These are phyloP conservation scores for Petrocephalus sullivani DNA, from an alignment of 2,797 vertebrate genomes.

Conservation along the genomic window DNA sequence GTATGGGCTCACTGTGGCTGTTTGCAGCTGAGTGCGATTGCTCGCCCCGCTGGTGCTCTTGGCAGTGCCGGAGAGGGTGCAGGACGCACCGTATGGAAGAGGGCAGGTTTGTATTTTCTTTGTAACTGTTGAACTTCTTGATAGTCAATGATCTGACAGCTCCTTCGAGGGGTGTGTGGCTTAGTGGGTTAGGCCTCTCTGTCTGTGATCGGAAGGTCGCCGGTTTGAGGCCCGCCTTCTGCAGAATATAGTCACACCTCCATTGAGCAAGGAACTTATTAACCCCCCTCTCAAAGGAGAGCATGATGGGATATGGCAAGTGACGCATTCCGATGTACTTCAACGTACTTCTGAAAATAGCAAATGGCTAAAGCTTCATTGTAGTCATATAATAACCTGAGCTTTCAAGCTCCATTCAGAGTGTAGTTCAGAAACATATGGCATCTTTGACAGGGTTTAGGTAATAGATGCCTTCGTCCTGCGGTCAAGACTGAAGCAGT, in stretches of 20 bases:
- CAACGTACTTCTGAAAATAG: background rate
- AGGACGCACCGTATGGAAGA: background rate
- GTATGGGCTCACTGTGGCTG: background rate
- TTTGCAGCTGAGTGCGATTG: background rate
- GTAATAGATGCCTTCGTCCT: conserved; percentile 21
- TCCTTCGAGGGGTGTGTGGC: too few species aligned
- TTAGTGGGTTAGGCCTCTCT: too few species aligned
- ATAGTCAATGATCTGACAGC: too few species aligned
- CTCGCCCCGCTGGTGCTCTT: background rate
- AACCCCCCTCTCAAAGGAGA: background rate
- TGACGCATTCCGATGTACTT: background rate
- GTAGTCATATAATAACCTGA: background rate
- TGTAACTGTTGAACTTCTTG: too few species aligned
- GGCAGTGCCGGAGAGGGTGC: background rate
- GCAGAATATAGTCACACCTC: too few species aligned
- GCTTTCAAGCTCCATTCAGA: background rate
- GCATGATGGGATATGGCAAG: background rate
- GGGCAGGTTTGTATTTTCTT: background rate
- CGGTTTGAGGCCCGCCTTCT: too few species aligned
- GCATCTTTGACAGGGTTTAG: conserved; percentile 31
- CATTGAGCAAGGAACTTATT: too few species aligned
- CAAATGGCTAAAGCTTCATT: background rate
- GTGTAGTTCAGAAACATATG: background rate
- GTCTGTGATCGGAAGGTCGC: too few species aligned
- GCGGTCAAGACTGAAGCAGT: background rate